Evolutionary conservation across 2,113 vertebrate genomes (phyloP), one percentile per base, ranked within the genome.

Genomic region (Pluvialis apricaria): DNA sequence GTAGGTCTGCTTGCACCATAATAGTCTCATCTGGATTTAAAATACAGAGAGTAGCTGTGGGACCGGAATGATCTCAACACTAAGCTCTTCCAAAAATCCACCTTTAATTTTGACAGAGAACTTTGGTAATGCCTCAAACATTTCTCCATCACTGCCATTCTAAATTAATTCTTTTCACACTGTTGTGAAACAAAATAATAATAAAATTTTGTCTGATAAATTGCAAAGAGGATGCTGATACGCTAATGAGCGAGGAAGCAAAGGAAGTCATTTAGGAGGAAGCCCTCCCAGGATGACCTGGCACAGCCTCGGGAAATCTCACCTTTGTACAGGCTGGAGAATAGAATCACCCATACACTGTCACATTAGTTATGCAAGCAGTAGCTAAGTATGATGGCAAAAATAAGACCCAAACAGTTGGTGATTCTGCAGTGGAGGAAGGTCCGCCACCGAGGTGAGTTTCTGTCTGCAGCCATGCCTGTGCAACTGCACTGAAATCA

Each of bases 361-460:
- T 40, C 3, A 1, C 19, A 12, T 40, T 76, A 62, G 19, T 90
- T 87, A 66, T 47, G 28, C 58, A 90, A 79, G 62, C 26, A 69
- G 17, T 62, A 78, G 16, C 22, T 70, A 82, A 40, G 18, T 83
- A 7, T 7, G 18, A 25, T 55, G 38, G 44, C 45, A 90, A 81
- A 82, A 96, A 86, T n/a, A 54, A 82, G 45, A 51, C 24, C n/a
- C 58, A 51, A 60, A 55, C 20, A 71, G 51, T 20, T 9, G 12
- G 42, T 60, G 29, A 80, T 64, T 81, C 78, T 83, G 60, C 69
- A 88, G 60, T 7, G 31, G 71, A 88, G 72, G 31, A 71, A 76
- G 76, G 28, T 52, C 29, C 0, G 0, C 10, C 13, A 20, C 52
- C 0, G 10, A 80, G 64, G 24, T 51, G 42, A 92, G 57, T 47